Evolutionary conservation across 2,113 vertebrate genomes (phyloP), one percentile per base, ranked within the genome.

Genomic region (Procapra przewalskii): DNA sequence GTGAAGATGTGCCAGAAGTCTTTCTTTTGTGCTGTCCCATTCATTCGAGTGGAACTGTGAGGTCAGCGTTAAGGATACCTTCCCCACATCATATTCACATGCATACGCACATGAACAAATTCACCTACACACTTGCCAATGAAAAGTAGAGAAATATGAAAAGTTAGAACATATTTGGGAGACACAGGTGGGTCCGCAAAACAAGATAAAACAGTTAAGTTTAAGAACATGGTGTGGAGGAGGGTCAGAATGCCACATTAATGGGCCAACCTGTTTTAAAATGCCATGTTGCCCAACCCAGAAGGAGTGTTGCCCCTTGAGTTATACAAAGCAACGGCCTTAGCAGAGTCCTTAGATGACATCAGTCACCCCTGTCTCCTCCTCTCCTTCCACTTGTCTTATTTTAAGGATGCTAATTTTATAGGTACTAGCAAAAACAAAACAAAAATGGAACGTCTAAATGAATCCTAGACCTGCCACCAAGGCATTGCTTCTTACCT

Each of bases 391-490:
- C 91, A 92, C 71, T 64, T 91, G 60, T 90, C 54, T 92, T 97
- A 89, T 87, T 96, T 88, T 64, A 62, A 23, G 5, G 52, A 60
- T 96, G 71, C 94, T 14, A 89, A 67, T 93, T 94, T 85, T 91
- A 55, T 21, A 88, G n/a, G 80, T 75, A 96, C 1, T 86, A 91
- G 10, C 2, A 11, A 11, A 90, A 86, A 31, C 6, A 59, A 48
- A 45, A 21, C 5, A 45, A 45, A 45, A 25, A 17, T 1, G 75
- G 82, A 96, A 97, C 57, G 14, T 57, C 16, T 90, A 92, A 97
- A 50, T 98, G 80, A 60, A 94, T 90, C 57, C 80, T 96, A 97
- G 83, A 64, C 86, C 57, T 98, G 94, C 86, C 87, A 90, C 88
- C 77, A 33, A 6, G 90, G 77, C 52, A 94, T 95, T 59, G 50